Conservation (phyloP, 2,797 vertebrate species). For the Clarias platycephalus region DNA sequence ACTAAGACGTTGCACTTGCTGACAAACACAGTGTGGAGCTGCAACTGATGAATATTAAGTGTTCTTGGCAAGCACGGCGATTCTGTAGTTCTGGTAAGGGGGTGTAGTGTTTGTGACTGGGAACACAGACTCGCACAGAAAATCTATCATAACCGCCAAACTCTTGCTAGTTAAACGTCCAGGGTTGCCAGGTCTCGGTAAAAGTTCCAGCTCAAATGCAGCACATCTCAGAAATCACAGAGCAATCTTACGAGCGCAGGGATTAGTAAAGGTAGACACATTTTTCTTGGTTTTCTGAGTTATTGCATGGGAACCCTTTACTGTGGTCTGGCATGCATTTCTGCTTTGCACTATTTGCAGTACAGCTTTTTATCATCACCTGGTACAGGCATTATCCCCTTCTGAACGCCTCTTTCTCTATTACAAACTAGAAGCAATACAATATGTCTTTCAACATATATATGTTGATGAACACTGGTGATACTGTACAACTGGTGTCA, state of each 20-base stretch:
- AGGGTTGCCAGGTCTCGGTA: conserved; percentile 19
- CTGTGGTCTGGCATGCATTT: neutral
- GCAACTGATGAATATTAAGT: conserved; percentile 41
- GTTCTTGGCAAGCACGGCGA: conserved; percentile 26
- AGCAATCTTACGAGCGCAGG: neutral
- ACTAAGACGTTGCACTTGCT: conserved; percentile 24
- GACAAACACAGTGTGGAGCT: conserved; percentile 29
- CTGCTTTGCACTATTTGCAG: neutral
- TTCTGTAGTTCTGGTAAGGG: conserved; percentile 20
- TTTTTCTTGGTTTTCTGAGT: neutral
- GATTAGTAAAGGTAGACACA: neutral
- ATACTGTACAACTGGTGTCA: neutral
- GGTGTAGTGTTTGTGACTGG: conserved; percentile 5
- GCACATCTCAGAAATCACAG: neutral
- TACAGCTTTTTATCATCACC: neutral
- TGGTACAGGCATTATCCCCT: neutral
- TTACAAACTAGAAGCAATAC: too few relatives aligned
- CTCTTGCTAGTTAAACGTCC: neutral
- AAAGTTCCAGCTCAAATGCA: neutral
- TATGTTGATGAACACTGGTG: neutral
- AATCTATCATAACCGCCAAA: conserved; percentile 17
- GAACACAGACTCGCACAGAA: conserved; percentile 9
- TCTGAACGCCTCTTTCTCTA: neutral
- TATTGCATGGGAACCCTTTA: neutral
- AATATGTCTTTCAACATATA: neutral